Evolutionary conservation across 2,888 invertebrate species (phyloP).

Genomic region (Sarcophaga rosellei): DNA sequence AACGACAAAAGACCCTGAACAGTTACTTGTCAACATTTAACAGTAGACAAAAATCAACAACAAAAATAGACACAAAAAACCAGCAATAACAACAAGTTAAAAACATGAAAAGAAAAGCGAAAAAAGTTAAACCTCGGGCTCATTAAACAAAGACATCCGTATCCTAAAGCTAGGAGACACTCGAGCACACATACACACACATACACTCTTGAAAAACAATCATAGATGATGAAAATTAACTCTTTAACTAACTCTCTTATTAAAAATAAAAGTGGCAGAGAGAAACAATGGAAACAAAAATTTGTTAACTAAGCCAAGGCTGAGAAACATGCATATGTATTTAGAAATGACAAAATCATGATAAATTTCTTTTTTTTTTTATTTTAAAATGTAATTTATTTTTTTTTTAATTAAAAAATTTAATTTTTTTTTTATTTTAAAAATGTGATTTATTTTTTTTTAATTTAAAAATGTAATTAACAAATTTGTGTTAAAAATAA

Average conservation of each 20-base stretch:
- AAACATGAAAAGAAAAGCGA: not conserved
- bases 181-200: not conserved
- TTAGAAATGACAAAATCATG: too few relatives aligned
- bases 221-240: not conserved
- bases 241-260: not conserved
- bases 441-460: too few relatives aligned
- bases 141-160: conserved; percentile 44
- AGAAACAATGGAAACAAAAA: too few relatives aligned
- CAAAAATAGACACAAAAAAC: not conserved
- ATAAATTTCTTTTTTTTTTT: too few relatives aligned
- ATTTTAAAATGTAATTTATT: too few relatives aligned
- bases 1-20: conserved; percentile 3
- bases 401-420: too few relatives aligned
- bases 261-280: not conserved
- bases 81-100: conserved; percentile 5
- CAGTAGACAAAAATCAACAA: not conserved
- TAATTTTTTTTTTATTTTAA: too few relatives aligned
- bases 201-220: not conserved
- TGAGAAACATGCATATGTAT: too few relatives aligned
- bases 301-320: too few relatives aligned
- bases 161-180: not conserved
- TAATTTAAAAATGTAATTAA: too few relatives aligned
- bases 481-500: too few relatives aligned
- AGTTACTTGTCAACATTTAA: conserved; percentile 49
- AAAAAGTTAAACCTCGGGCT: conserved; percentile 42